Percentiles rank a stretch among this genome's conserved stretches.
Evolutionary conservation across 1,140 invertebrate genomes (phyloP).

Genomic region (Drosophila erecta): DNA sequence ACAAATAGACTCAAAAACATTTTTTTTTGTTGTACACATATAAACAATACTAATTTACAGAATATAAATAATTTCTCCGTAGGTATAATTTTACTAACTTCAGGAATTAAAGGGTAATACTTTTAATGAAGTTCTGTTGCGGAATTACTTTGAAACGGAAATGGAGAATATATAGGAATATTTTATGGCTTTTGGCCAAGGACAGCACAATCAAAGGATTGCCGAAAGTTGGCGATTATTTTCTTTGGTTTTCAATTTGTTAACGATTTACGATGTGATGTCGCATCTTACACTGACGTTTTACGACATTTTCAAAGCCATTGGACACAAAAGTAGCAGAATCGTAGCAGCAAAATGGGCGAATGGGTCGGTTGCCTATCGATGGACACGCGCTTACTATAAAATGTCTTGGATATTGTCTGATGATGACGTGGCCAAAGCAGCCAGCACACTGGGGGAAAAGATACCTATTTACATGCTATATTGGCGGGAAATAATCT

Average conservation of each 20-base stretch:
- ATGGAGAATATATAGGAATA: not conserved
- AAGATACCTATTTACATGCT: not conserved
- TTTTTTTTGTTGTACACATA: no score
- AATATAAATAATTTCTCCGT: no score
- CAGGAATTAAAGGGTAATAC: no score
- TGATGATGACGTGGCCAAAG: conserved; percentile 34
- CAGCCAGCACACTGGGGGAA: conserved; percentile 1
- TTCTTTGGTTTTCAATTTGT: conserved; percentile 57
- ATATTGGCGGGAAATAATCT: no score
- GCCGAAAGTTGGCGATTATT: conserved; percentile 42
- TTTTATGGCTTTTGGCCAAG: not conserved
- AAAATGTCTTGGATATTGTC: conserved; percentile 57
- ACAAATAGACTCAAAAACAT: no score
- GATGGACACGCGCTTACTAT: conserved; percentile 73
- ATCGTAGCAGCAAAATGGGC: not conserved
- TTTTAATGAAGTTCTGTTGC: no score
- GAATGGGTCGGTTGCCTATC: conserved; percentile 55
- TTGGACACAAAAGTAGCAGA: not conserved
- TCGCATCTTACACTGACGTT: conserved; percentile 26
- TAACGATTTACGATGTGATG: conserved; percentile 53
- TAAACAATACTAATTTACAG: no score
- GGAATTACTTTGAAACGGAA: not conserved
- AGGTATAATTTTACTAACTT: no score
- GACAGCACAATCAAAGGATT: not conserved
- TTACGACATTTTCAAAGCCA: conserved; percentile 55